Percentiles rank a stretch among this genome's conserved stretches.
Conservation (phyloP, 2,797 vertebrate genomes). For the Thripadectes ignobilis region DNA sequence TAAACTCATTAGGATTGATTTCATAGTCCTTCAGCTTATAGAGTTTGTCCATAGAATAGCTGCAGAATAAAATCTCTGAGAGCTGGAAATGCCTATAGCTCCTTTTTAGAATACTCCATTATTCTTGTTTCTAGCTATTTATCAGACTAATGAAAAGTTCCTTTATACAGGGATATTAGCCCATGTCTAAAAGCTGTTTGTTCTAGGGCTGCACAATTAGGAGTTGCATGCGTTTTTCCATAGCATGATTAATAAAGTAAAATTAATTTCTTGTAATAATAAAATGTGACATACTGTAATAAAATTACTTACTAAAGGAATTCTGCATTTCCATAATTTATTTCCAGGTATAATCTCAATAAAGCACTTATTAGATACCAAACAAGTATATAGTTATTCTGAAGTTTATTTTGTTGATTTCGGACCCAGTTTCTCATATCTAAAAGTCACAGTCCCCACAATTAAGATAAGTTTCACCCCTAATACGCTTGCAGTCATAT, state of each 20-base stretch:
- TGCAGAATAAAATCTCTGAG: neutral
- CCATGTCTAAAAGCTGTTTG: neutral
- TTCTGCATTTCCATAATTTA: neutral
- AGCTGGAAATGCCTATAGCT: neutral
- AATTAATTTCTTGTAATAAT: neutral
- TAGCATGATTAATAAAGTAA: neutral
- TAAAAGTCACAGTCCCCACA: neutral
- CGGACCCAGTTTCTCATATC: neutral
- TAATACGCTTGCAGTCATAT: neutral
- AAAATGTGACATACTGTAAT: neutral
- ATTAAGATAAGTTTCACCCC: neutral
- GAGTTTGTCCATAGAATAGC: neutral
- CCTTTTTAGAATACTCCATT: neutral
- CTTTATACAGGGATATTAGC: neutral
- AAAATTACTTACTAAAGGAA: neutral
- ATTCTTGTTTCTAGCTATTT: neutral
- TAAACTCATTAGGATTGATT: neutral
- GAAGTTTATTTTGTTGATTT: neutral
- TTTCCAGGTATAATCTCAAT: neutral
- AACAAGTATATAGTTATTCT: neutral
- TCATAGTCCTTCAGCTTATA: neutral
- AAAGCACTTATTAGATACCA: neutral
- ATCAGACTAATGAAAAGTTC: neutral
- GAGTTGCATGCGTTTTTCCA: neutral
- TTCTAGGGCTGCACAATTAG: neutral